Conservation (phyloP, 2,797 vertebrate species). For the Florisuga fusca region DNA sequence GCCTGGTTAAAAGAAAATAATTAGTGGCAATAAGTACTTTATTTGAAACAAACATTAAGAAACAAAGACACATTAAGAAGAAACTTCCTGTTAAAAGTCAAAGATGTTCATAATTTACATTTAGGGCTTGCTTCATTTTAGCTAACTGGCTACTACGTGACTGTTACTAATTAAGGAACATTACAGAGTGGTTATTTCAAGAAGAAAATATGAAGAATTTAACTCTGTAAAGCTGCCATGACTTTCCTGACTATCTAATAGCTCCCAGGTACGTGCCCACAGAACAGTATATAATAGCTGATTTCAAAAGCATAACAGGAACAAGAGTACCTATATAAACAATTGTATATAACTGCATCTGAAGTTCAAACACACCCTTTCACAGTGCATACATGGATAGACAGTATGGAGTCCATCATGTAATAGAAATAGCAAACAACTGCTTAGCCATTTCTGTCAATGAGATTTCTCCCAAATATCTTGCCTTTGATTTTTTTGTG, state of each 20-base stretch:
- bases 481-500: not conserved
- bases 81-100: not conserved
- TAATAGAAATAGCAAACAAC: not conserved
- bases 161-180: not conserved
- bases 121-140: not conserved
- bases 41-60: not conserved
- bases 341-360: not conserved
- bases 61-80: not conserved
- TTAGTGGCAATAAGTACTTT: not conserved
- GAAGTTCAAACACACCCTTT: not conserved
- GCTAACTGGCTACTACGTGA: not conserved
- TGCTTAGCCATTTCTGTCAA: constrained; percentile 2
- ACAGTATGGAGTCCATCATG: not conserved
- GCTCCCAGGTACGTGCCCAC: not conserved
- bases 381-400: not conserved
- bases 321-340: not conserved
- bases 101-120: not conserved
- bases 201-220: not conserved
- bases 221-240: not conserved
- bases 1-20: constrained; percentile 77
- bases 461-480: not conserved
- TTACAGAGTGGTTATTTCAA: not conserved
- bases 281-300: not conserved
- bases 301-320: not conserved
- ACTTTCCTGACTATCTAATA: not conserved